Evolutionary conservation across 2,888 invertebrate species (phyloP).

Genomic region (Trypoxylon attenuatum): DNA sequence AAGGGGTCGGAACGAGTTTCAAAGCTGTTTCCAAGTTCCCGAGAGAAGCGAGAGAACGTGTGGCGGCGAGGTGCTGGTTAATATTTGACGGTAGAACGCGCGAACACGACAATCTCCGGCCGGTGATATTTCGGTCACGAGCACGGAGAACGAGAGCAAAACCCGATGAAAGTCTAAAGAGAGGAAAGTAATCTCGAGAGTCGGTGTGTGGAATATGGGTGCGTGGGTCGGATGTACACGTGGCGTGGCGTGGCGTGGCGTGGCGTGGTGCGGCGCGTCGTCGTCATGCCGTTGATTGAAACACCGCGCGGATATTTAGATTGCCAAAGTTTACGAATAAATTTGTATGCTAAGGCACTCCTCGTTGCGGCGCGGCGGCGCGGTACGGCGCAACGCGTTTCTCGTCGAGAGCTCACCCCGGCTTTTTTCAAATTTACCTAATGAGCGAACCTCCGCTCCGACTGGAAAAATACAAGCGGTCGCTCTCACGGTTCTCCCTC

Average conservation of each 20-base stretch:
- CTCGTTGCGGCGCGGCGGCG: constrained; percentile 17
- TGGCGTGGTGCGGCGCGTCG: constrained; percentile 39
- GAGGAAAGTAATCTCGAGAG: constrained; percentile 40
- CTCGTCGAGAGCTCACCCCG: constrained; percentile 1
- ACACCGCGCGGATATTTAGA: constrained; percentile 67
- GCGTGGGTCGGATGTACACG: constrained; percentile 32
- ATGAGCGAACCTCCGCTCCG: constrained; percentile 47
- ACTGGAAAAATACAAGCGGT: constrained; percentile 32
- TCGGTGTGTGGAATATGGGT: constrained; percentile 15
- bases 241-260: too few species aligned
- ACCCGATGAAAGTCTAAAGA: constrained; percentile 36
- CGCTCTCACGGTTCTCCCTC: neutral
- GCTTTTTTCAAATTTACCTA: constrained; percentile 57
- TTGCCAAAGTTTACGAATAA: constrained; percentile 67
- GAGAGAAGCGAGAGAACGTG: constrained; percentile 11
- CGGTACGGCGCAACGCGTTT: neutral
- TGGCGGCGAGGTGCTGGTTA: constrained; percentile 31
- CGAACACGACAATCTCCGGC: constrained; percentile 35
- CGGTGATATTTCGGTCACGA: constrained; percentile 37
- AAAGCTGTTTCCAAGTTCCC: constrained; percentile 38
- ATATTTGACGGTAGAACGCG: constrained; percentile 46
- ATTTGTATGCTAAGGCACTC: constrained; percentile 62
- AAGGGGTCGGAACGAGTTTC: constrained; percentile 31
- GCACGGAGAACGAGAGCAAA: neutral
- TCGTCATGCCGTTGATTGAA: constrained; percentile 60